Evolutionary conservation across 2,888 invertebrate genomes (phyloP).

Genomic region (Gerris lacustris): DNA sequence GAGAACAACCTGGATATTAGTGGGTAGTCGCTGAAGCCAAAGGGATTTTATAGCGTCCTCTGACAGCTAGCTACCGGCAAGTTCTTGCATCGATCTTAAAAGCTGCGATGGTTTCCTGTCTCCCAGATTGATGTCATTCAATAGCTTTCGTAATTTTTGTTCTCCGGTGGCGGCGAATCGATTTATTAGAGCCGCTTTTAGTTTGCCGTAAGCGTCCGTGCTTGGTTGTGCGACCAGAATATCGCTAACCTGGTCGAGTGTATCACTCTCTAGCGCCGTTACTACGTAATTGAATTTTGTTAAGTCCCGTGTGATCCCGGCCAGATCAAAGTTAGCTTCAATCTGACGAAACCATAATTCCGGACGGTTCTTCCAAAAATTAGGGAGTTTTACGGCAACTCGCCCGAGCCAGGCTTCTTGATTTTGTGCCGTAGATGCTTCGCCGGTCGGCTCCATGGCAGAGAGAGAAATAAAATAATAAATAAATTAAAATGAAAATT

Average conservation of each 20-base stretch:
- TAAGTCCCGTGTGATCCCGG: background rate
- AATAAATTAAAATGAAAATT: too few relatives aligned
- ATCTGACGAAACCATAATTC: background rate
- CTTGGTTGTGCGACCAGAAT: background rate
- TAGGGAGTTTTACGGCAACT: background rate
- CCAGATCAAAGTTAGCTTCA: background rate
- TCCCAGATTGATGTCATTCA: constrained; percentile 27
- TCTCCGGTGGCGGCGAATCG: background rate
- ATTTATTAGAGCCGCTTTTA: background rate
- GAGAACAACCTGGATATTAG: constrained; percentile 13
- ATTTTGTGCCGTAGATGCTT: too few relatives aligned
- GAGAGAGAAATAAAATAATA: too few relatives aligned
- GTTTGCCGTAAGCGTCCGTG: background rate
- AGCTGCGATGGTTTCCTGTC: constrained; percentile 24
- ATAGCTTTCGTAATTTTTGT: constrained; percentile 21
- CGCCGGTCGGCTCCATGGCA: too few relatives aligned
- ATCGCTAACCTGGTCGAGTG: background rate
- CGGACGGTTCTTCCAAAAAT: constrained; percentile 2
- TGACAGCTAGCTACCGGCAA: constrained; percentile 11
- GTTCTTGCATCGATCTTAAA: constrained; percentile 27
- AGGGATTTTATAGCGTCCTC: constrained; percentile 14
- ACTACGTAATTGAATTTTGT: constrained; percentile 4
- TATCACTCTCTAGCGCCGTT: background rate
- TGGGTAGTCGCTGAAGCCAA: constrained; percentile 20
- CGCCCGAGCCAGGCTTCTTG: background rate